Conservation (phyloP, 2,888 invertebrate genomes). For the Acrobasis suavella region DNA sequence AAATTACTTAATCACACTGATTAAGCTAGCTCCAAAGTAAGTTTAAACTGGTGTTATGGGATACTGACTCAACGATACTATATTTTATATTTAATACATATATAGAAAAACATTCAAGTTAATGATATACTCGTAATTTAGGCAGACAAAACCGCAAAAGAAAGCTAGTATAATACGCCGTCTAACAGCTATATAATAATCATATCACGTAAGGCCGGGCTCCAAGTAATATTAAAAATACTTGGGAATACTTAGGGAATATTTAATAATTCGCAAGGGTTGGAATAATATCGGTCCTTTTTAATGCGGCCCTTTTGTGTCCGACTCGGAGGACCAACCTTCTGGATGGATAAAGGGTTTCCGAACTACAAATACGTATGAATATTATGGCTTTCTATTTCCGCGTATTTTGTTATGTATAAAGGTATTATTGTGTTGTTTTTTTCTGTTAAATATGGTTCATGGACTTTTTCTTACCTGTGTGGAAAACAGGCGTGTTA, state of each 20-base stretch:
- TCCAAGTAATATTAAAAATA: constrained; percentile 54
- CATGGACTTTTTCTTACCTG: no score
- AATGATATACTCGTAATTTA: neutral
- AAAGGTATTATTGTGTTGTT: neutral
- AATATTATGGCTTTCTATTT: constrained; percentile 3
- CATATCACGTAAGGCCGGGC: constrained; percentile 33
- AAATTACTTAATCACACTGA: no score
- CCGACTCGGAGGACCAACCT: constrained; percentile 28
- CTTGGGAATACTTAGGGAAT: constrained; percentile 46
- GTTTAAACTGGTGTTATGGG: no score
- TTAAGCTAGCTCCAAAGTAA: no score
- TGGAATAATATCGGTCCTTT: constrained; percentile 55
- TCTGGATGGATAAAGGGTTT: constrained; percentile 10
- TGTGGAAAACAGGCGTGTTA: no score
- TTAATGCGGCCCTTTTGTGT: constrained; percentile 39
- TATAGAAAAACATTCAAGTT: no score
- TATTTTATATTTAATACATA: no score
- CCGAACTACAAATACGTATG: constrained; percentile 12
- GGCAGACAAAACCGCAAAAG: neutral
- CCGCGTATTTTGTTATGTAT: neutral
- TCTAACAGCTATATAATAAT: constrained; percentile 27
- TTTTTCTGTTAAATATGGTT: no score
- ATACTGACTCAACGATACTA: no score
- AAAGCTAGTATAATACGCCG: constrained; percentile 5
- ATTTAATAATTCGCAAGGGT: constrained; percentile 63